phyloP scores from a whole-genome alignment of 2,113 vertebrate genomes.

The Melanerpes formicivorus region DNA sequence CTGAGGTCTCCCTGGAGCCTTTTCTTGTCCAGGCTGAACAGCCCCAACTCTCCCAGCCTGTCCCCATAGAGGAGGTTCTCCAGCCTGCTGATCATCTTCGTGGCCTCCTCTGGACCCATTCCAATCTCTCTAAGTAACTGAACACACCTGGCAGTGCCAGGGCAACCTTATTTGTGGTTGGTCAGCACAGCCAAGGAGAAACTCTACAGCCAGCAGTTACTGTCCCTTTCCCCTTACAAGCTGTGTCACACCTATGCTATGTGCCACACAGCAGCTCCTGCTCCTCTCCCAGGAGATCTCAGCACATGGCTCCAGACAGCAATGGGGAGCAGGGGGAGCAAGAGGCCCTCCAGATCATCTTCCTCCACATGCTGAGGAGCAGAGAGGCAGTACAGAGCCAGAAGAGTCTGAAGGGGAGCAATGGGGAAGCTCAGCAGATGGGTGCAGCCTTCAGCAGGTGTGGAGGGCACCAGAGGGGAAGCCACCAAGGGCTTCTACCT shows the following conservation, averaged over 20 bases:
- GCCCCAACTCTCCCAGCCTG: too few relatives aligned
- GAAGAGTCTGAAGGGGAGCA: not conserved
- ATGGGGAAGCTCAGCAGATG: not conserved
- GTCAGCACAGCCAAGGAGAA: not conserved
- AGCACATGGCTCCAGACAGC: not conserved
- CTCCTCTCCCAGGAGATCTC: not conserved
- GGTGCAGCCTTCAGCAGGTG: not conserved
- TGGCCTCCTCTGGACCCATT: too few relatives aligned
- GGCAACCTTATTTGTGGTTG: not conserved
- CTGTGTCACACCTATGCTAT: rapidly evolving
- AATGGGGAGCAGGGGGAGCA: not conserved
- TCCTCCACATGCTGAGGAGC: not conserved
- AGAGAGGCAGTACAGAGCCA: not conserved
- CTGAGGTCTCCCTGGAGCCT: too few relatives aligned
- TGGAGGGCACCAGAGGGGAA: not conserved
- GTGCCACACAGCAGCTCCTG: not conserved
- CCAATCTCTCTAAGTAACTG: too few relatives aligned
- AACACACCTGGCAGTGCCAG: not conserved
- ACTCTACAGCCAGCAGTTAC: not conserved
- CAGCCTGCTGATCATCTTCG: too few relatives aligned
- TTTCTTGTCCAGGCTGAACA: too few relatives aligned
- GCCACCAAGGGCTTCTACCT: not conserved
- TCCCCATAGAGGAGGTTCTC: too few relatives aligned
- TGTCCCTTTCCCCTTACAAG: not conserved
- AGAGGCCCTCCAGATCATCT: not conserved